Percentiles rank a stretch among this genome's conserved stretches.
These are phyloP conservation scores for Rhinopomastus cyanomelas DNA, from an alignment of 2,113 vertebrate species.

Conservation along the genomic window DNA sequence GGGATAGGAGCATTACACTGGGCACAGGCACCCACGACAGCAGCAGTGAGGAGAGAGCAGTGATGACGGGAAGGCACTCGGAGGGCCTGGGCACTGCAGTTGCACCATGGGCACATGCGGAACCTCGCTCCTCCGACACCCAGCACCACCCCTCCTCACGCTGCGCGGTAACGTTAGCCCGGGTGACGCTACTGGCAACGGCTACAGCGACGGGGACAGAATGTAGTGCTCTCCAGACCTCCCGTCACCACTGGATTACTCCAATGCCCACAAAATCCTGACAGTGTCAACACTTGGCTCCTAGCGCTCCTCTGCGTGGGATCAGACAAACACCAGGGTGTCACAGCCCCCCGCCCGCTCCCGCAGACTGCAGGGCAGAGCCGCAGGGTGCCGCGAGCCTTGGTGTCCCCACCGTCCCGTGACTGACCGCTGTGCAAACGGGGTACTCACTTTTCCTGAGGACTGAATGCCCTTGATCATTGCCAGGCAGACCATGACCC, in stretches of 20 bases:
- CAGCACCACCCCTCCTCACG: neutral
- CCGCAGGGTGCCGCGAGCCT: neutral
- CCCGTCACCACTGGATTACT: neutral
- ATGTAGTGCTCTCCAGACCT: neutral
- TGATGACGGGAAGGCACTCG: neutral
- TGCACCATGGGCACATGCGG: neutral
- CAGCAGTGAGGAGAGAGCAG: neutral
- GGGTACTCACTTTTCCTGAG: slow-evolving; percentile 90
- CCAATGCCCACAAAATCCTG: neutral
- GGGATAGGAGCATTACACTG: too few relatives aligned
- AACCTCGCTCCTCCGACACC: neutral
- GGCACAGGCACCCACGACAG: neutral
- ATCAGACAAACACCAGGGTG: neutral
- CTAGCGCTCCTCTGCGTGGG: neutral
- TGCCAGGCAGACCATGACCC: slow-evolving; percentile 93
- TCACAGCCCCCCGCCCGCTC: neutral
- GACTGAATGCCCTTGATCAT: slow-evolving; percentile 99
- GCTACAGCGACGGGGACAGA: neutral
- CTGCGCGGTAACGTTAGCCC: neutral
- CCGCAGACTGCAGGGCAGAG: neutral
- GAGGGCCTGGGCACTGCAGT: neutral
- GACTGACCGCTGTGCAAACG: too few relatives aligned
- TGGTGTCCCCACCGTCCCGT: too few relatives aligned
- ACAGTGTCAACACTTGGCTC: neutral
- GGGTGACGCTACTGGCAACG: neutral